phyloP scores from a whole-genome alignment of 2,797 vertebrate species.

The Enteromius paludinosus region DNA sequence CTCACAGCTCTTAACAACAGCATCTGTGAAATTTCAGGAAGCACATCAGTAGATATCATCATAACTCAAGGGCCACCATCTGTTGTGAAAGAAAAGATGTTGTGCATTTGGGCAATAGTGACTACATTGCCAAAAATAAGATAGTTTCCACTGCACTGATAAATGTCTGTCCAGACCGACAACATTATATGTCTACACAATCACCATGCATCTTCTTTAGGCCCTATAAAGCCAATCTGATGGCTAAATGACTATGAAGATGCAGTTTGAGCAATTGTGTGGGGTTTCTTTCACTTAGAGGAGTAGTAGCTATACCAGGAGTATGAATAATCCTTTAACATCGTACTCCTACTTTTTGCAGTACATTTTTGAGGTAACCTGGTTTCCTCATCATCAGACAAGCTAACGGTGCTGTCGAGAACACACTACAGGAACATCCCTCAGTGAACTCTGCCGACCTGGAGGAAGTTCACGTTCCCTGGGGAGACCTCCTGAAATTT shows the following conservation, averaged over 20 bases:
- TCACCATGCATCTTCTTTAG: neutral
- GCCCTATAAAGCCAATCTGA: neutral
- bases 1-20: constrained; percentile 5
- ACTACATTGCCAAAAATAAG: constrained; percentile 5
- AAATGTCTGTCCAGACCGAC: neutral
- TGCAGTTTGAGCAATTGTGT: neutral
- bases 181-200: neutral
- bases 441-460: constrained; percentile 60
- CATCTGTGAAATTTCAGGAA: constrained; percentile 47
- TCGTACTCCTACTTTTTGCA: constrained; percentile 10
- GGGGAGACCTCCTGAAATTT: constrained; percentile 67
- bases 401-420: constrained; percentile 60
- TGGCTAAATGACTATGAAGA: neutral
- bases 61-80: constrained; percentile 42
- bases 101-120: neutral
- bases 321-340: neutral
- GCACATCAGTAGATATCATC: constrained; percentile 34
- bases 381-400: constrained; percentile 72
- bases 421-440: constrained; percentile 63
- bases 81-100: constrained; percentile 33
- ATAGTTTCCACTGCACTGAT: neutral
- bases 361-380: constrained; percentile 60
- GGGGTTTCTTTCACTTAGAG: neutral
- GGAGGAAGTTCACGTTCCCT: constrained; percentile 63
- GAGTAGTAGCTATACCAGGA: neutral